Evolutionary conservation across 2,113 vertebrate species (phyloP).

Genomic region (Semnornis frantzii): DNA sequence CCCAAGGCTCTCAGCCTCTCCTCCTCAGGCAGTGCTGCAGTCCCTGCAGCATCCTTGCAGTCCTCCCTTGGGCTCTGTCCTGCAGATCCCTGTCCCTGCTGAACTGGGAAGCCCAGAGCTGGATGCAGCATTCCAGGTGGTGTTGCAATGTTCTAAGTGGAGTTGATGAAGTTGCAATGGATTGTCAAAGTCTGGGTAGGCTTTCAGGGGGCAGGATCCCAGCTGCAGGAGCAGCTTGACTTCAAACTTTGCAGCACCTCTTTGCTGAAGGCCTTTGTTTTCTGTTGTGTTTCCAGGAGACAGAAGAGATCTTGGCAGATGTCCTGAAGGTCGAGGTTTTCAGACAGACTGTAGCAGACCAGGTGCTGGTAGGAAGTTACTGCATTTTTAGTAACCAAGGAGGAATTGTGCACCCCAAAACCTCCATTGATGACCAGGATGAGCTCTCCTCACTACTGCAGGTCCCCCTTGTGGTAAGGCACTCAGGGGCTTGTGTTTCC

Average conservation of each 20-base stretch:
- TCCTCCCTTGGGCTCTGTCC: too few species aligned
- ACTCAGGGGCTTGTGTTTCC: neutral
- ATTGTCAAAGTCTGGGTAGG: neutral
- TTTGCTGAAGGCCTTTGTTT: neutral
- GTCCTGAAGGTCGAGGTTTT: constrained; percentile 97
- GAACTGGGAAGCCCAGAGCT: too few species aligned
- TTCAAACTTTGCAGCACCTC: rapidly evolving
- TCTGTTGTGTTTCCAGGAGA: constrained; percentile 81
- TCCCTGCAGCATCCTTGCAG: too few species aligned
- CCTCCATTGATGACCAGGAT: constrained; percentile 95
- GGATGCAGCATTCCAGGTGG: too few species aligned
- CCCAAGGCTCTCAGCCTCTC: too few species aligned
- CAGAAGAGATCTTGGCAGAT: constrained; percentile 96
- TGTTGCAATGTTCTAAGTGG: too few species aligned
- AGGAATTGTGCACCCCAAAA: constrained; percentile 94
- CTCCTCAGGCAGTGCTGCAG: too few species aligned
- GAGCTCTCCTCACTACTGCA: constrained; percentile 95
- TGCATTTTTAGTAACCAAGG: constrained; percentile 96
- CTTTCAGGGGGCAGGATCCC: neutral
- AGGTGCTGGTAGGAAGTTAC: constrained; percentile 96
- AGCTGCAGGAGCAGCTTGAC: neutral
- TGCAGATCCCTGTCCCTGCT: too few species aligned
- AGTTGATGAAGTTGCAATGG: neutral
- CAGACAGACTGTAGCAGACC: constrained; percentile 95
- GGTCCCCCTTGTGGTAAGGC: constrained; percentile 94